phyloP scores from a whole-genome alignment of 2,797 vertebrate genomes.

The Muscicapa comitata region DNA sequence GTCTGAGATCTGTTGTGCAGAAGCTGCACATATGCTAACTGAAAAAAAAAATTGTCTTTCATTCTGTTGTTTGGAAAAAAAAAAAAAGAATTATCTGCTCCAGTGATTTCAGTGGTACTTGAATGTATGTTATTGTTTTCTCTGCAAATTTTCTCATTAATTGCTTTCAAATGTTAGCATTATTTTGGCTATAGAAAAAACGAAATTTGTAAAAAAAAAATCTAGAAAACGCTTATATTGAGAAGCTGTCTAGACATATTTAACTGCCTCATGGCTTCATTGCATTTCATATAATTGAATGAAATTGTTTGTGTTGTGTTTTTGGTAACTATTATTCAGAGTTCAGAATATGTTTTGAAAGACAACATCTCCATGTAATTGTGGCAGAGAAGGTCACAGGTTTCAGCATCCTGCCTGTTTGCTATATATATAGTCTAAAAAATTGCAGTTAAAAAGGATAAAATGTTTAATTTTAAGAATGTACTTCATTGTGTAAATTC shows the following conservation, averaged over 20 bases:
- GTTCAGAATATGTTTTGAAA: constrained; percentile 43
- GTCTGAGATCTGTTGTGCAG: constrained; percentile 17
- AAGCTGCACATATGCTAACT: constrained; percentile 49
- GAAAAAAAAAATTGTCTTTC: constrained; percentile 33
- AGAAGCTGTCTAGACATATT: constrained; percentile 50
- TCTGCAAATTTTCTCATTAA: constrained; percentile 61
- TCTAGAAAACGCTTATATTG: not conserved
- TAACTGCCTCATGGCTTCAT: constrained; percentile 50
- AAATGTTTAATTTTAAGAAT: not conserved
- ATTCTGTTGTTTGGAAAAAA: not conserved
- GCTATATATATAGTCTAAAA: not conserved
- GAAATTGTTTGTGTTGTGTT: constrained; percentile 45
- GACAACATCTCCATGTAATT: not conserved
- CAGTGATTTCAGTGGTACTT: constrained; percentile 56
- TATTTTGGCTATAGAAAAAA: constrained; percentile 57
- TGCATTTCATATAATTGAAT: constrained; percentile 52
- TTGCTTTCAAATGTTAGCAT: constrained; percentile 58
- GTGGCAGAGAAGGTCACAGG: constrained; percentile 11
- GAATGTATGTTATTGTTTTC: constrained; percentile 55
- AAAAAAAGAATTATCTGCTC: constrained; percentile 54
- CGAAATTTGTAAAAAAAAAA: not conserved
- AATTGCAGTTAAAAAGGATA: not conserved
- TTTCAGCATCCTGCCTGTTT: constrained; percentile 1
- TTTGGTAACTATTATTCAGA: constrained; percentile 48
- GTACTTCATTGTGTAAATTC: not conserved